Evolutionary conservation across 1,140 invertebrate species (phyloP).

Genomic region (Drosophila saltans): DNA sequence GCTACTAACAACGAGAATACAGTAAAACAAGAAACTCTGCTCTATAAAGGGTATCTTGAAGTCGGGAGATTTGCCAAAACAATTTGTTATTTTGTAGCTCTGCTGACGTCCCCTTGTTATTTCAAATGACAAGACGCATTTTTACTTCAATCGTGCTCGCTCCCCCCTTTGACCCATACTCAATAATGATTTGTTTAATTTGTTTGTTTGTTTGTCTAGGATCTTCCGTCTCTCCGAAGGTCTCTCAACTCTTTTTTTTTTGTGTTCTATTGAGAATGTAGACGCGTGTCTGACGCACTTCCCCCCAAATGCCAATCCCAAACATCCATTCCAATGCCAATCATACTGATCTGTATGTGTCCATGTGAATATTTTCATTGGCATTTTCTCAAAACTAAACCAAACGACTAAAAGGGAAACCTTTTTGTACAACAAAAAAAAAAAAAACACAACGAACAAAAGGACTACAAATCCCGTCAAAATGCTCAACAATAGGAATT

Average conservation of each 20-base stretch:
- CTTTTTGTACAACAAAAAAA: slow-evolving; percentile 59
- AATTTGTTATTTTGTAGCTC: background rate
- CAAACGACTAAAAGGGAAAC: background rate
- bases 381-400: slow-evolving; percentile 56
- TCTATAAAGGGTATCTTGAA: background rate
- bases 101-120: slow-evolving; percentile 1
- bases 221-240: background rate
- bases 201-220: slow-evolving; percentile 32
- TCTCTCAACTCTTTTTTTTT: slow-evolving; percentile 35
- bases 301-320: background rate
- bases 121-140: slow-evolving; percentile 47
- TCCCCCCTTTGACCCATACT: slow-evolving; percentile 22
- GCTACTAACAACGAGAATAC: too few species aligned
- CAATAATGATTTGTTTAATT: slow-evolving; percentile 42
- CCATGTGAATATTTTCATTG: slow-evolving; percentile 72
- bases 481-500: slow-evolving; percentile 49
- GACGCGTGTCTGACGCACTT: slow-evolving; percentile 54
- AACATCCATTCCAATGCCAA: background rate
- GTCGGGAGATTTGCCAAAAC: background rate
- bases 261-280: background rate
- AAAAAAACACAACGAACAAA: background rate
- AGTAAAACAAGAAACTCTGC: too few species aligned
- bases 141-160: background rate
- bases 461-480: slow-evolving; percentile 44
- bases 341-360: background rate